Evolutionary conservation across 2,888 invertebrate genomes (phyloP), one percentile per base, ranked within the genome.

Genomic region (Nyleta sp.): DNA sequence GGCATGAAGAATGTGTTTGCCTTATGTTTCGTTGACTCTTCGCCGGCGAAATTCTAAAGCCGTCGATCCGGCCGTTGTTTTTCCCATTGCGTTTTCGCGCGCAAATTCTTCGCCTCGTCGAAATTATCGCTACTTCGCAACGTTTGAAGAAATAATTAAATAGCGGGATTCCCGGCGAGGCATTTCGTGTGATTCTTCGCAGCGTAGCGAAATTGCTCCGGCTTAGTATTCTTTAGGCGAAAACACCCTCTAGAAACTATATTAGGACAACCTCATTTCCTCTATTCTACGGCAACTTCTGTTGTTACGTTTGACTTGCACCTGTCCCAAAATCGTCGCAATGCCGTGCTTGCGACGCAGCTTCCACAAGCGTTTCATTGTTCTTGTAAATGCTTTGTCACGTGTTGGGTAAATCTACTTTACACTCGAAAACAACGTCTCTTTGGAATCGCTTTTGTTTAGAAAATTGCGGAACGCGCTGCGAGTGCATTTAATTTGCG

Each of bases 211-310:
- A 70, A 70, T 64, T 78, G 64, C 65, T 46, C 50, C 40, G 71
- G 62, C 60, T 75, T 79, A 65, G 70, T 67, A 67, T 55, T 62
- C 72, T 65, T 72, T 71, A 62, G 55, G 65, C 59, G 75, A 75
- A 80, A 80, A 77, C 73, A 70, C 55, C 67, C 74, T 42, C 38
- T 40, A 20, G 70, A 57, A 72, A 72, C 75, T 80, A 60, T 78
- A 80, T 78, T 80, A 74, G 75, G 67, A 80, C 62, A 73, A 67
- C 80, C 74, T 78, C 77, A 62, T 80, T 80, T 80, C 71, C 76
- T 74, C 67, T 33, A 62, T 73, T 64, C 60, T 31, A 31, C 48
- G 31, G 55, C 18, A 74, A 77, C 65, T 77, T 78, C 70, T 40
- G 64, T 67, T 28, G 53, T 64, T 64, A 46, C 71, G 55, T 78